These are phyloP conservation scores for Mayetiola destructor DNA, from an alignment of 2,888 invertebrate genomes.

Conservation along the genomic window DNA sequence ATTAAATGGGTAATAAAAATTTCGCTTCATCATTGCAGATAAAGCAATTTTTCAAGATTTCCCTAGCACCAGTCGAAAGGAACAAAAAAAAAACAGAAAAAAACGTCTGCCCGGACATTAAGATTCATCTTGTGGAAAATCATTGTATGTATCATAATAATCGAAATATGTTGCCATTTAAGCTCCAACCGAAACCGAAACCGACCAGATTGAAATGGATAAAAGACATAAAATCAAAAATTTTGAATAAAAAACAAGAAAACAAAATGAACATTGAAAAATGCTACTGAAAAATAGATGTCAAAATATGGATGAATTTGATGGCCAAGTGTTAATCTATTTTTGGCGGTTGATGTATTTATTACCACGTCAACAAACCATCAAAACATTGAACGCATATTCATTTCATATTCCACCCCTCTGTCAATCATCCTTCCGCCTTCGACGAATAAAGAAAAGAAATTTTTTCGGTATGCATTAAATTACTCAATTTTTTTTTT, in stretches of 20 bases:
- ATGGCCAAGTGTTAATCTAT: conserved; percentile 10
- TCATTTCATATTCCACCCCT: too few species aligned
- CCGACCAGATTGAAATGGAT: too few species aligned
- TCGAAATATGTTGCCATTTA: conserved; percentile 12
- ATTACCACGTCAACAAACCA: conserved; percentile 12
- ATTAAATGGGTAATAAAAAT: conserved; percentile 12
- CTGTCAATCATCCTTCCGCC: too few species aligned
- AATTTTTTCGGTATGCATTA: neutral
- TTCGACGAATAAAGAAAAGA: neutral
- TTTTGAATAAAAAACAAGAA: too few species aligned
- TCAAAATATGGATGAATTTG: conserved; percentile 11
- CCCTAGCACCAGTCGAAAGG: neutral
- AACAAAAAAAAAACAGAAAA: neutral
- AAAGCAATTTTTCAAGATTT: conserved; percentile 3
- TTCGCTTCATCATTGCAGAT: conserved; percentile 3
- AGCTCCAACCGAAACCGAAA: neutral
- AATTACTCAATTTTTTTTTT: conserved; percentile 4
- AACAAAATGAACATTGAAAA: neutral
- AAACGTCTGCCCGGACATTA: neutral
- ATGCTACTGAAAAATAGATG: neutral
- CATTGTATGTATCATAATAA: neutral
- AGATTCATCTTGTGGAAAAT: too few species aligned
- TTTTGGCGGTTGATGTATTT: conserved; percentile 13
- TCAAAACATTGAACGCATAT: neutral
- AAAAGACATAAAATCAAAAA: too few species aligned